Percentiles rank a stretch among this genome's conserved stretches.
Evolutionary conservation across 2,797 vertebrate genomes (phyloP).

Genomic region (Fringilla coelebs): DNA sequence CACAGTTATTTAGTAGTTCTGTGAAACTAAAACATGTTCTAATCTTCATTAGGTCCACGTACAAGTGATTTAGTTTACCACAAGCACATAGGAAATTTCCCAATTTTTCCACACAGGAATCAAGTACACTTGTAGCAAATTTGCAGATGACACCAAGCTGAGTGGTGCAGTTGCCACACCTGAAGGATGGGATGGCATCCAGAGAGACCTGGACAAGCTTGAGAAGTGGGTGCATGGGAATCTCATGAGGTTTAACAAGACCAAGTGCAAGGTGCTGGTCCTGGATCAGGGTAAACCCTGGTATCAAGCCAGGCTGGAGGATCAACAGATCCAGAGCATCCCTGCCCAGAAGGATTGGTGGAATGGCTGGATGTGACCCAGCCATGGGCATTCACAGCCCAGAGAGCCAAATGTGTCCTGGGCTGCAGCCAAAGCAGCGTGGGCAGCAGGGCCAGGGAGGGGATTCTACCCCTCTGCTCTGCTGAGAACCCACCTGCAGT

Average conservation of each 20-base stretch:
- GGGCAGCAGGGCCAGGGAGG: neutral
- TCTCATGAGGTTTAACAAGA: neutral
- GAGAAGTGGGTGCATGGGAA: neutral
- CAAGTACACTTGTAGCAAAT: neutral
- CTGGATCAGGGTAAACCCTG: rapidly evolving
- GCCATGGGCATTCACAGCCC: neutral
- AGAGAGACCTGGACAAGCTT: neutral
- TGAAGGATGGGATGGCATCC: neutral
- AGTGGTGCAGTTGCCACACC: neutral
- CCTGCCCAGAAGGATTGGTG: rapidly evolving
- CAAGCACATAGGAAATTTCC: neutral
- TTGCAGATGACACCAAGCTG: neutral
- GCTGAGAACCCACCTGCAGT: neutral
- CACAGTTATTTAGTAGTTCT: neutral
- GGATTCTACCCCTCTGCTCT: neutral
- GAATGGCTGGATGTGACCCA: neutral
- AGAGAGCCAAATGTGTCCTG: rapidly evolving
- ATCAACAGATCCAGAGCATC: neutral
- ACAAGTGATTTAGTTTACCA: neutral
- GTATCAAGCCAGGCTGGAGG: rapidly evolving
- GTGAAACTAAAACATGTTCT: neutral
- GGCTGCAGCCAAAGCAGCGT: neutral
- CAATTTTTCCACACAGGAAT: neutral
- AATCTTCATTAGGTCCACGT: neutral
- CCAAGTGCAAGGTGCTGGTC: neutral